Base-by-base conservation (phyloP, 2,888 invertebrate genomes). In the Octonoba sinensis region DNA sequence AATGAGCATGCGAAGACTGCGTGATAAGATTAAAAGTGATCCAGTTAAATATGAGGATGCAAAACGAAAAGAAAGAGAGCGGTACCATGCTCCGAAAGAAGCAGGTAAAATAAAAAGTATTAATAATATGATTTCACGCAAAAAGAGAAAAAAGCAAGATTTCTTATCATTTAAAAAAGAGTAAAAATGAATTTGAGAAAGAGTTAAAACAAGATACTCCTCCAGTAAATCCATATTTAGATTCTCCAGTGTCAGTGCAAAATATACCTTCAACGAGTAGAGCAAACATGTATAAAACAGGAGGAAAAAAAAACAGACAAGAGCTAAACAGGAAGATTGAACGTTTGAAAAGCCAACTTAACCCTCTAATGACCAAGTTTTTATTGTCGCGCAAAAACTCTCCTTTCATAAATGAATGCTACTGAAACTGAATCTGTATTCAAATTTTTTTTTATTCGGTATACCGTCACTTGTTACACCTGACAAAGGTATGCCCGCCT, bases 221-320 rank as follows among this genome's bases (percentile, higher is more conserved):
- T n/a, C n/a, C n/a, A n/a, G n/a, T n/a, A n/a, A n/a, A n/a, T n/a
- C n/a, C n/a, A n/a, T n/a, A n/a, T n/a, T n/a, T 54, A 54, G 16
- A 16, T 54, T 6, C 18, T n/a, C 54, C 54, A 54, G 54, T 54
- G 18, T 54, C 18, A 18, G 54, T 15, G 18, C 54, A 54, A 54
- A 54, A 54, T 54, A 18, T 54, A 18, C 54, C 54, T 54, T 54
- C 54, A 54, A 54, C 6, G 18, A 54, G 54, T 54, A 54, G 54
- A 54, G 54, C 6, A 54, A 54, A 54, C 16, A 4, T 54, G 16
- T 54, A 54, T 15, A 54, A 15, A 54, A 54, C 6, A 16, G 18
- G 54, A 54, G 3, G 16, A n/a, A n/a, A n/a, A 54, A 54, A 15
- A 54, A 54, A 54, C 18, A 54, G 54, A 54, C 54, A 54, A 54